Base-by-base conservation (phyloP, 1,140 invertebrate species). In the Diploscapter pachys region DNA sequence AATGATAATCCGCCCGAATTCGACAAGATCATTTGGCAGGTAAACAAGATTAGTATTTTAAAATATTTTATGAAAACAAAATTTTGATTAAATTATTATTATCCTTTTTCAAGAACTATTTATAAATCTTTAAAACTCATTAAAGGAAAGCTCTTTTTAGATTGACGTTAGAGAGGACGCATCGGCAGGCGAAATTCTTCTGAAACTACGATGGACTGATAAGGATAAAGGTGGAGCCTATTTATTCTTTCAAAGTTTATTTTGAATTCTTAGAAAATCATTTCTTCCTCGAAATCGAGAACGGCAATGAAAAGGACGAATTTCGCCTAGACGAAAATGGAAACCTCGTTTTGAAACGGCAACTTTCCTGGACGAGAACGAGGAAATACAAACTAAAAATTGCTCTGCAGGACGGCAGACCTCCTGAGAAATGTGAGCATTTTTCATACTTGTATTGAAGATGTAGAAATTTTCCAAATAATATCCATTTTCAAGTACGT, bases 361-460 rank as follows among this genome's bases (percentile, higher is more conserved):
- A 6, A 9, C 48, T 68, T 52, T 52, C 53, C 2, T 68, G 50
- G 5, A 55, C 2, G 66, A 50, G 11, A 31, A 8, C 13, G 6
- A 50, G 51, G 66, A 54, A 6, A n/a, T 55, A 68, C 48, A 1
- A 11, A 8, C 66, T 68, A 9, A 68, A 52, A 9, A 9, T 68
- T 1, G 9, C 2, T 6, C 2, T 68, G 49, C 53, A 5, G 2
- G 66, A 68, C 56, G 66, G 66, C 6, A 55, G 53, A 55, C 52
- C 66, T 52, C 66, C 66, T 48, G 53, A 55, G 9, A 6, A 68
- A 68, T 68, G 66, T 68, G 31, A 68, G 66, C 56, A 52, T 2
- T n/a, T 64, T 64, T 13, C 8, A 64, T n/a, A n/a, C 31, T 31
- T 31, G 0, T 31, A 31, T 31, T 31, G 31, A 31, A 31, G 31